A percentile compares a stretch with the other conserved stretches of the same genome.
Evolutionary conservation across 2,113 vertebrate genomes (phyloP).

Genomic region (Lagopus muta): DNA sequence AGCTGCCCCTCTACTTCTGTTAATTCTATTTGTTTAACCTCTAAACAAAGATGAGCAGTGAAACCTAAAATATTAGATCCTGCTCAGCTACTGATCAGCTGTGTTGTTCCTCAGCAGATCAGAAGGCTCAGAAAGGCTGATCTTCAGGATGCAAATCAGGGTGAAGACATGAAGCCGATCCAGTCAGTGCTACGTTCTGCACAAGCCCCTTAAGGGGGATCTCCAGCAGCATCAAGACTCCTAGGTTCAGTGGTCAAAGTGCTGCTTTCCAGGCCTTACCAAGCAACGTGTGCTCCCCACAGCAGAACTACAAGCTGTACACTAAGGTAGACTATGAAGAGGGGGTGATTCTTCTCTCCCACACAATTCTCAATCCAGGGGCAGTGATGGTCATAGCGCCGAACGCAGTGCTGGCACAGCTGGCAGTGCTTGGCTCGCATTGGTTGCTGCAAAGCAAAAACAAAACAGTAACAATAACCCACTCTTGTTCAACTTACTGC

Average conservation of each 20-base stretch:
- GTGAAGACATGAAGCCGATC: neutral
- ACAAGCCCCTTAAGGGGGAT: neutral
- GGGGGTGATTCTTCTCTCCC: slow-evolving; percentile 92
- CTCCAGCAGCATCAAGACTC: neutral
- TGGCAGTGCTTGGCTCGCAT: slow-evolving; percentile 93
- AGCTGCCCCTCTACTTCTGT: neutral
- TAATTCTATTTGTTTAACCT: neutral
- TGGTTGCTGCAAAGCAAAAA: slow-evolving; percentile 83
- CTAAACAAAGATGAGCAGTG: neutral
- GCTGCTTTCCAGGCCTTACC: slow-evolving; percentile 78
- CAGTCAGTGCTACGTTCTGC: neutral
- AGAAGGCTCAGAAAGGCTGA: neutral
- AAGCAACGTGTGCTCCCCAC: slow-evolving; percentile 87
- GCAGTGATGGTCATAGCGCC: slow-evolving; percentile 95
- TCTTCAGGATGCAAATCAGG: neutral
- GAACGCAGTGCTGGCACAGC: slow-evolving; percentile 89
- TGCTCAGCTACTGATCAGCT: neutral
- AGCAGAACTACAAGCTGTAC: slow-evolving; percentile 88
- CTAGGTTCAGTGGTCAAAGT: neutral
- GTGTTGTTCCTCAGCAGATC: neutral
- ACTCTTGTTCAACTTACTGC: neutral
- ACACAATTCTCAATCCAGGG: slow-evolving; percentile 97
- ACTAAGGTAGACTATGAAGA: slow-evolving; percentile 88
- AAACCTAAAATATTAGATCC: neutral
- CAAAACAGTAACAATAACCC: neutral